Evolutionary conservation across 2,888 invertebrate species (phyloP).

Genomic region (Cosmia pyralina): DNA sequence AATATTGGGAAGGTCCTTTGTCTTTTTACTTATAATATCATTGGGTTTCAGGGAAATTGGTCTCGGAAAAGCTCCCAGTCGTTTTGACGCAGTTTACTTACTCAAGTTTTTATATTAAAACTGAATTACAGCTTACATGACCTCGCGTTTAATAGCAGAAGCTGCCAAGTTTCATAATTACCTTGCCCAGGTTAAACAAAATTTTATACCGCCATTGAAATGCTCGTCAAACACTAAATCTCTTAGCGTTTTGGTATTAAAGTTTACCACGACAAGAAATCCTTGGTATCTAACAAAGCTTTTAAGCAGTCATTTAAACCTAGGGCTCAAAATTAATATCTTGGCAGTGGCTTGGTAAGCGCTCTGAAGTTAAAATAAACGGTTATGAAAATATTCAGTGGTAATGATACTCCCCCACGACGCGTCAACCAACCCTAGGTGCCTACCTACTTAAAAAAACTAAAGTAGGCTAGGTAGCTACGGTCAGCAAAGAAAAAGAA

Average conservation of each 20-base stretch:
- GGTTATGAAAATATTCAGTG: constrained; percentile 52
- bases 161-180: constrained; percentile 42
- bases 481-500: background rate
- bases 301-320: constrained; percentile 40
- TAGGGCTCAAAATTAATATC: constrained; percentile 58
- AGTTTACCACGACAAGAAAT: constrained; percentile 42
- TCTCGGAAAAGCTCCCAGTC: constrained; percentile 20
- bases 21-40: too few species aligned
- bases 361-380: constrained; percentile 55
- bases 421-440: background rate
- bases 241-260: constrained; percentile 50
- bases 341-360: constrained; percentile 49
- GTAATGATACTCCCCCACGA: constrained; percentile 10
- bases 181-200: constrained; percentile 29
- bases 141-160: constrained; percentile 36
- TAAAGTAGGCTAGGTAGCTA: background rate
- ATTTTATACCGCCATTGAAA: constrained; percentile 36
- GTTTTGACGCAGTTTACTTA: constrained; percentile 46
- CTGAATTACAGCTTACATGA: constrained; percentile 34
- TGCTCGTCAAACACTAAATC: constrained; percentile 38
- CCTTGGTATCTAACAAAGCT: constrained; percentile 41
- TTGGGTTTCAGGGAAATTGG: constrained; percentile 42
- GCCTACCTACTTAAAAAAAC: background rate
- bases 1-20: too few species aligned
- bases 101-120: constrained; percentile 34